A percentile compares a stretch with the other conserved stretches of the same genome.
phyloP scores from a whole-genome alignment of 2,113 vertebrate genomes.

The Dipodomys merriami region DNA sequence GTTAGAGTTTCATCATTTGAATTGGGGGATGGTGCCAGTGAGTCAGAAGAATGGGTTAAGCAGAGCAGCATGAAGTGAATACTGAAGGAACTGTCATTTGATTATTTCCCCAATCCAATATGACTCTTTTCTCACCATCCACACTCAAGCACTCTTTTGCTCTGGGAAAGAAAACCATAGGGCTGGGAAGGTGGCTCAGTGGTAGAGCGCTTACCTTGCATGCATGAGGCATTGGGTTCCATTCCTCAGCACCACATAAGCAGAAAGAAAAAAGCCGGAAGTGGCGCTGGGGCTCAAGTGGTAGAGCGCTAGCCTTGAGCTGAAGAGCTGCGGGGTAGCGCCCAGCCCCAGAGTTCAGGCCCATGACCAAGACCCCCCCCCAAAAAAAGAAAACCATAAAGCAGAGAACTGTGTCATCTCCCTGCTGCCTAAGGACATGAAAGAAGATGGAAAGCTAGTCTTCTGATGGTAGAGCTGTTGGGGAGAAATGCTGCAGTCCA shows the following conservation, averaged over 20 bases:
- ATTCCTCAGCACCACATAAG: no score
- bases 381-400: not conserved
- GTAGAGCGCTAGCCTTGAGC: no score
- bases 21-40: no score
- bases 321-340: no score
- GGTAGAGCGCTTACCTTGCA: no score
- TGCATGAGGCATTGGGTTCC: no score
- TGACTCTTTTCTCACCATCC: not conserved
- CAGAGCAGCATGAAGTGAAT: not conserved
- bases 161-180: not conserved
- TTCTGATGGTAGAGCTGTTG: not conserved
- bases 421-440: not conserved
- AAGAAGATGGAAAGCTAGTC: not conserved
- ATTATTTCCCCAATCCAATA: not conserved
- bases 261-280: no score
- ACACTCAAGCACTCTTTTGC: not conserved
- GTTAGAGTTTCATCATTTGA: not conserved
- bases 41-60: not conserved
- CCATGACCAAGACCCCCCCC: no score
- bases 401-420: not conserved
- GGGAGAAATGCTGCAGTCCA: not conserved
- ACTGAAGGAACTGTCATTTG: not conserved
- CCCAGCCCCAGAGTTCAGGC: no score
- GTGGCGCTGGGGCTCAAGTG: no score
- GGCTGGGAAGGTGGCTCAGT: no score